Conservation (phyloP, 2,888 invertebrate species). For the Epinotia ramella region DNA sequence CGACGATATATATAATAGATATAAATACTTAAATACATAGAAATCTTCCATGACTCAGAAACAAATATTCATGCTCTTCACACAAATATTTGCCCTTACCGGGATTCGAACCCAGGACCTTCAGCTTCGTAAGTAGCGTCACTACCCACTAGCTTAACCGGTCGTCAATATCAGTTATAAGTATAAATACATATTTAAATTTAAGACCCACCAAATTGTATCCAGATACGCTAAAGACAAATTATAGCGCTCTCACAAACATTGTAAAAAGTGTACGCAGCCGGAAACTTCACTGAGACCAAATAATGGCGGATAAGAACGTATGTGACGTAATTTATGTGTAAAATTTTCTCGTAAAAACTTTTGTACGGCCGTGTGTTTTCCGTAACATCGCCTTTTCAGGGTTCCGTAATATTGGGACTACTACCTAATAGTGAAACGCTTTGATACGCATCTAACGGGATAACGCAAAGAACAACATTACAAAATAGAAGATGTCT, state of each 20-base stretch:
- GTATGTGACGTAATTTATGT: constrained; percentile 80
- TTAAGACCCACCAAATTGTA: constrained; percentile 45
- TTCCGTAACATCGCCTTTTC: constrained; percentile 64
- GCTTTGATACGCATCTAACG: background rate
- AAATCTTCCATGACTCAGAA: no score
- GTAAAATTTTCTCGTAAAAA: constrained; percentile 76
- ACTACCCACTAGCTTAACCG: no score
- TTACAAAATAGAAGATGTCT: no score
- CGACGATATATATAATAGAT: no score
- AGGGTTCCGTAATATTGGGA: constrained; percentile 55
- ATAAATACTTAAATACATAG: no score
- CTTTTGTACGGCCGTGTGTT: constrained; percentile 63
- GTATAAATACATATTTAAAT: constrained; percentile 23
- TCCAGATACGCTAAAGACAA: constrained; percentile 61
- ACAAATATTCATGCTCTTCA: no score
- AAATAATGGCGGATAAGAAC: constrained; percentile 77
- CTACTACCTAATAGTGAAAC: background rate
- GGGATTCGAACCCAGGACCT: no score
- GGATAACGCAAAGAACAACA: background rate
- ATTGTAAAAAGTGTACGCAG: constrained; percentile 73
- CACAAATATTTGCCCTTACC: no score
- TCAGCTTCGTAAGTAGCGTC: no score
- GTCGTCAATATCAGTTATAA: no score
- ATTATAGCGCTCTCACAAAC: constrained; percentile 67
- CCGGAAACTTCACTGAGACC: constrained; percentile 70